These are phyloP conservation scores for Crotalus adamanteus DNA, from an alignment of 2,797 vertebrate genomes.

Conservation along the genomic window DNA sequence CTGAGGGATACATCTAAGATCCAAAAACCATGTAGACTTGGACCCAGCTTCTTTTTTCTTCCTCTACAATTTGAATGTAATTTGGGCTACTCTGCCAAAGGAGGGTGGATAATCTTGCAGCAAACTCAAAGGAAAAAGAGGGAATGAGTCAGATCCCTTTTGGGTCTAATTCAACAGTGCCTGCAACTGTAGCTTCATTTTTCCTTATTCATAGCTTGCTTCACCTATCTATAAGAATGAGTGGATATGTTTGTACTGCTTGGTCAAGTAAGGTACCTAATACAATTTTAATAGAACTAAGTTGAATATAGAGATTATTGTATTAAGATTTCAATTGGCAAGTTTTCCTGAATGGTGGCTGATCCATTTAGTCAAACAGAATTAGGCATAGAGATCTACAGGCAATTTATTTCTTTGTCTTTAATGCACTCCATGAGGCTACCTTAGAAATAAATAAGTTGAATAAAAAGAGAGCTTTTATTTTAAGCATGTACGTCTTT, in stretches of 20 bases:
- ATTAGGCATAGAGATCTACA: slow-evolving; percentile 25
- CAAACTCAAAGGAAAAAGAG: slow-evolving; percentile 57
- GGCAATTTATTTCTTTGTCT: slow-evolving; percentile 37
- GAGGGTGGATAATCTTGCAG: slow-evolving; percentile 66
- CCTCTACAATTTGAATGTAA: background rate
- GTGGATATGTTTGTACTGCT: slow-evolving; percentile 56
- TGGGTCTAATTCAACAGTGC: slow-evolving; percentile 23
- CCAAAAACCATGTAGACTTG: background rate
- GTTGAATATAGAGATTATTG: slow-evolving; percentile 28
- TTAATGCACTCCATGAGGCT: background rate
- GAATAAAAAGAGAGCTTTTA: background rate
- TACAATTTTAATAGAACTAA: slow-evolving; percentile 29
- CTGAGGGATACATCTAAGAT: background rate
- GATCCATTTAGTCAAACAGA: slow-evolving; percentile 36
- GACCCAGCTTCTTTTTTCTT: background rate
- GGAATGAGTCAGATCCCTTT: slow-evolving; percentile 57
- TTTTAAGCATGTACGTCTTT: slow-evolving; percentile 34
- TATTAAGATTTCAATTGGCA: slow-evolving; percentile 17
- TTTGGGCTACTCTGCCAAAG: slow-evolving; percentile 57
- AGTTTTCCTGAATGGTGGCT: slow-evolving; percentile 16
- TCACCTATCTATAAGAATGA: slow-evolving; percentile 54
- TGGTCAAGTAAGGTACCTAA: slow-evolving; percentile 57
- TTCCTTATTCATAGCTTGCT: slow-evolving; percentile 13
- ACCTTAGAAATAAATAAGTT: background rate
- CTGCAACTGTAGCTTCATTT: slow-evolving; percentile 36